Evolutionary conservation across 1,140 invertebrate species (phyloP).

Genomic region (Dufourea novaeangliae): DNA sequence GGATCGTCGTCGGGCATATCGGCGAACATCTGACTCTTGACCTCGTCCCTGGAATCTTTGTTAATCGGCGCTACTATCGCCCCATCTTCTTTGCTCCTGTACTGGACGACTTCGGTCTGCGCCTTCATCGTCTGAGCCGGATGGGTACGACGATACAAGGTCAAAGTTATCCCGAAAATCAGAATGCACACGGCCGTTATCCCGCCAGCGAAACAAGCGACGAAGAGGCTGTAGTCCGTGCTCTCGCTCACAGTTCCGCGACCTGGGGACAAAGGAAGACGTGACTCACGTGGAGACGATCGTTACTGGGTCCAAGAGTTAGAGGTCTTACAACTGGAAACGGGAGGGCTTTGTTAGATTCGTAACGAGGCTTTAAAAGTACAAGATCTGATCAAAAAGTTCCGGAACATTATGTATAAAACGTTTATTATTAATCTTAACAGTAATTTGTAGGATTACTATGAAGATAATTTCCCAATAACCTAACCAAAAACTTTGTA

Average conservation of each 20-base stretch:
- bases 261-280: conserved; percentile 60
- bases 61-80: conserved; percentile 7
- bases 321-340: not conserved
- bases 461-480: too few species aligned
- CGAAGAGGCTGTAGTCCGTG: conserved; percentile 74
- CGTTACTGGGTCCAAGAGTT: not conserved
- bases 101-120: conserved; percentile 54
- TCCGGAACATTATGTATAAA: too few species aligned
- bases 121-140: conserved; percentile 65
- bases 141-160: conserved; percentile 70
- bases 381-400: too few species aligned
- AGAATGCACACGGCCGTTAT: conserved; percentile 75
- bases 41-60: conserved; percentile 30
- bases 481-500: too few species aligned
- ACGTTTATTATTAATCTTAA: too few species aligned
- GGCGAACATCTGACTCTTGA: conserved; percentile 35
- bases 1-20: conserved; percentile 71
- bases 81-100: conserved; percentile 49
- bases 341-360: not conserved
- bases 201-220: conserved; percentile 75
- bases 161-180: conserved; percentile 73
- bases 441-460: too few species aligned
- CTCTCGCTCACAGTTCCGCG: conserved; percentile 69
- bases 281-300: conserved; percentile 23
- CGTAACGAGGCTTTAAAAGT: not conserved